Percentiles rank a stretch among this genome's conserved stretches.
Conservation (phyloP, 2,113 vertebrate species). For the Alligator mississippiensis region DNA sequence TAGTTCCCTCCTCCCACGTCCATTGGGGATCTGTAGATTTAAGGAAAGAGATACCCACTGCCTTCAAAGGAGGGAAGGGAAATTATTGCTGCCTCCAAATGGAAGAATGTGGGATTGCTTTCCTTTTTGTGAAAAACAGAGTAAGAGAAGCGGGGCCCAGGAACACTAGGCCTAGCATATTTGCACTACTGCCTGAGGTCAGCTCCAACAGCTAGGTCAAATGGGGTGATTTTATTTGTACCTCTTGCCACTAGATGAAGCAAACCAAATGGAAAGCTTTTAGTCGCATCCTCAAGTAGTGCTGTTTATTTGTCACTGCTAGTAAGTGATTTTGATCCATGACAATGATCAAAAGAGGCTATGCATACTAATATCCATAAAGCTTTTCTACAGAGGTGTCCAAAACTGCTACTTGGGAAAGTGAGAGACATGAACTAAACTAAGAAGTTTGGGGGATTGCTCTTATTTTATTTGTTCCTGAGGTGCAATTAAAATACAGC, state of each 20-base stretch:
- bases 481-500: no score
- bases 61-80: neutral
- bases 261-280: neutral
- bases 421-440: no score
- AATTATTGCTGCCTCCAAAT: neutral
- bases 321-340: neutral
- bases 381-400: no score
- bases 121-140: neutral
- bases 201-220: neutral
- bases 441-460: no score
- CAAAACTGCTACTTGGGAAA: no score
- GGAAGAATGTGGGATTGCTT: neutral
- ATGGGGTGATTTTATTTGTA: neutral
- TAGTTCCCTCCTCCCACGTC: no score
- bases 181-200: neutral
- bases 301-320: neutral
- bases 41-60: no score
- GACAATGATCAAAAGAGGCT: no score
- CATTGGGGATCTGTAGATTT: no score
- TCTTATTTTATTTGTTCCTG: no score
- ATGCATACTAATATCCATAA: no score
- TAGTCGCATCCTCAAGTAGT: no score
- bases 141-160: neutral
- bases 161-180: rapidly evolving
- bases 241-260: neutral